Evolutionary conservation across 2,797 vertebrate genomes (phyloP), one percentile per base, ranked within the genome.

Genomic region (Crax fasciolata): DNA sequence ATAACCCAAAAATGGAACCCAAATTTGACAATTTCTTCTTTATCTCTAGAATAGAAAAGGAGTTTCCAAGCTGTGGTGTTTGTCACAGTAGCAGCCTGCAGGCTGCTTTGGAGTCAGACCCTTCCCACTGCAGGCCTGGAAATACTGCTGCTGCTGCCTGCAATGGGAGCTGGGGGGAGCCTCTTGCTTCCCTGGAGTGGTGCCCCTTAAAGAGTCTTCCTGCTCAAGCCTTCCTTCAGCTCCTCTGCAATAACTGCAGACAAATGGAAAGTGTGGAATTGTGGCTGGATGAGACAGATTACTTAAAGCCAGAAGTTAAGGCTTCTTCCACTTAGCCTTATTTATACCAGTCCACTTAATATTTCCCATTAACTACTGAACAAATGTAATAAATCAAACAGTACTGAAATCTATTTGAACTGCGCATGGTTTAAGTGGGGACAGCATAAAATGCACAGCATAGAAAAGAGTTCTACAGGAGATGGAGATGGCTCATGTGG

Each of bases 281-380:
- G 63, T 48, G 30, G 39, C 25, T 68, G 73, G 44, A 49, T 41
- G 73, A 51, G 72, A 77, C 11, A 81, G n/a, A 13, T 68, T 81
- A 46, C 44, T 32, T 41, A 73, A 92, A 80, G 46, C 14, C 54
- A 65, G 77, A 74, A 74, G 52, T 84, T 75, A 90, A 84, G 39
- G 21, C 13, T 19, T 74, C 16, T 87, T 70, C 52, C 32, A 54
- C 49, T 89, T 89, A 73, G 49, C 11, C 32, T 44, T 84, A 77
- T 83, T 91, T 92, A 55, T 94, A 90, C 78, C 87, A 75, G 44
- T 74, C 84, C 65, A 89, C 65, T 95, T 91, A 82, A 46, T 94
- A 92, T 85, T 95, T 92, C 75, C 65, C 58, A 72, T 92, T 92
- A 89, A 71, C 72, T 80, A 41, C 61, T 74, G 84, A 91, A 80